Evolutionary conservation across 2,113 vertebrate genomes (phyloP).

Genomic region (Fregetta grallaria): DNA sequence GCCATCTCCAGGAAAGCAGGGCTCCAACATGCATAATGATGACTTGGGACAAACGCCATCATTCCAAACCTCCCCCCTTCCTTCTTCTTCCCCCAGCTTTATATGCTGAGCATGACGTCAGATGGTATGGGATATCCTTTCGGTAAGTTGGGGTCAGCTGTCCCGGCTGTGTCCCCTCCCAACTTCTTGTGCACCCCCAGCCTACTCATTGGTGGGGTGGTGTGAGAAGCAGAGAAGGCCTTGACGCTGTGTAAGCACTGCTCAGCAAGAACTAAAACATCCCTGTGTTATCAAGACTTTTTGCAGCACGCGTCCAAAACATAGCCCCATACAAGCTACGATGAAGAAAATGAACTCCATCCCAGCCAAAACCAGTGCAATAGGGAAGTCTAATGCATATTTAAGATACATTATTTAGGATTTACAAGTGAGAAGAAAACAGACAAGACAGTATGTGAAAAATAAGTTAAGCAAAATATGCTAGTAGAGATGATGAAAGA

Average conservation of each 20-base stretch:
- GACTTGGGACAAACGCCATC: accelerated
- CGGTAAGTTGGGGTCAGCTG: background rate
- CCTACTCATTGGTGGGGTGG: accelerated
- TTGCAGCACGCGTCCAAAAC: background rate
- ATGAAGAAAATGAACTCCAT: background rate
- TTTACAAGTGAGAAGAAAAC: background rate
- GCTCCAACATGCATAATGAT: accelerated
- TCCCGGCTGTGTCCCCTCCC: background rate
- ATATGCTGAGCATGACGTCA: background rate
- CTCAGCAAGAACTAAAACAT: background rate
- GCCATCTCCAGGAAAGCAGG: background rate
- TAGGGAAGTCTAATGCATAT: background rate
- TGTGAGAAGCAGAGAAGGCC: background rate
- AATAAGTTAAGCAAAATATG: background rate
- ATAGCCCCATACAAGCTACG: background rate
- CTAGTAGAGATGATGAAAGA: background rate
- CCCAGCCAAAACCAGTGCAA: background rate
- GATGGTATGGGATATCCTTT: background rate
- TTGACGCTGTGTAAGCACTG: background rate
- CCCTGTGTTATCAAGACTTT: accelerated
- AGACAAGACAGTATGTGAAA: background rate
- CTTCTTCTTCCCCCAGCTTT: background rate
- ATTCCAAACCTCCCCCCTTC: accelerated
- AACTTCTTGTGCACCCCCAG: background rate
- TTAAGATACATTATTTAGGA: background rate